phyloP scores from a whole-genome alignment of 1,140 invertebrate species.

The Uloborus diversus region DNA sequence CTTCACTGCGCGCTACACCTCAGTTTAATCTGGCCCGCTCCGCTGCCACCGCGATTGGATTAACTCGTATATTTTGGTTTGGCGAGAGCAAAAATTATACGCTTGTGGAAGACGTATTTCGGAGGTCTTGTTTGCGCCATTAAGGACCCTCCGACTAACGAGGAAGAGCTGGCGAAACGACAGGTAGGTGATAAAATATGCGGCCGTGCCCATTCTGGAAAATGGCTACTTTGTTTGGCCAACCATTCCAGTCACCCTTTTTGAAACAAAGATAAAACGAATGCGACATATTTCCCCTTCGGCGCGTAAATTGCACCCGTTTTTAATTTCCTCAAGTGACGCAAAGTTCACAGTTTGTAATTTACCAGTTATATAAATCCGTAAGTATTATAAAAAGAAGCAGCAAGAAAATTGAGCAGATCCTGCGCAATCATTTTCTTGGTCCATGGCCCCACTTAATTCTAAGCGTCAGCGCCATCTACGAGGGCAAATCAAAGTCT shows the following conservation, averaged over 20 bases:
- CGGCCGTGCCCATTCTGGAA: not conserved
- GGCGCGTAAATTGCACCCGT: no score
- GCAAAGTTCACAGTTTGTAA: no score
- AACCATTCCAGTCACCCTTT: not conserved
- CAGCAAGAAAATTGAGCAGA: no score
- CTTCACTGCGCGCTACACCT: not conserved
- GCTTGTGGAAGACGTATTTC: not conserved
- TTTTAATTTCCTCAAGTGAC: no score
- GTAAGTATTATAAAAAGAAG: no score
- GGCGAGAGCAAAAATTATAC: not conserved
- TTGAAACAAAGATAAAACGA: no score
- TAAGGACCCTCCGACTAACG: not conserved
- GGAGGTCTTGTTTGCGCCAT: not conserved
- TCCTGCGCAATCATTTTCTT: no score
- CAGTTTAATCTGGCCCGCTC: slow-evolving; percentile 11
- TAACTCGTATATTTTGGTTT: slow-evolving; percentile 10
- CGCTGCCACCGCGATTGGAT: slow-evolving; percentile 16
- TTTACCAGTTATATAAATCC: no score
- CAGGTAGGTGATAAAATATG: slow-evolving; percentile 9
- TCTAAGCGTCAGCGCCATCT: no score
- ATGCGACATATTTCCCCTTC: no score
- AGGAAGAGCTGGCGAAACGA: not conserved
- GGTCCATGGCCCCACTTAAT: no score
- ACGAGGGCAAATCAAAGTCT: no score
- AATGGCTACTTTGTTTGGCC: not conserved